Evolutionary conservation across 2,797 vertebrate genomes (phyloP), one percentile per base, ranked within the genome.

Genomic region (Spheniscus humboldti): DNA sequence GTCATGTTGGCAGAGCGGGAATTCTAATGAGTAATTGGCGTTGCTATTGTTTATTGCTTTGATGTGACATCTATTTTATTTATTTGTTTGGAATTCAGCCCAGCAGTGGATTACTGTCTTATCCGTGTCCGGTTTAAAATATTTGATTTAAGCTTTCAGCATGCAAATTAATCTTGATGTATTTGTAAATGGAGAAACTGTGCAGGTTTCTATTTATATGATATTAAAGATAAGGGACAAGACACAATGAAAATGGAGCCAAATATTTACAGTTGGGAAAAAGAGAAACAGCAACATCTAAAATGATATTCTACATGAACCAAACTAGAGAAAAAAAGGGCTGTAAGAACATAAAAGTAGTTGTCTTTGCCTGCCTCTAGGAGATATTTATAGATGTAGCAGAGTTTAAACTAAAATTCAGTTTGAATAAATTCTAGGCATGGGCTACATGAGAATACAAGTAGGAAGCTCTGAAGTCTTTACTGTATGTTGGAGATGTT

Each of bases 121-220:
- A 95, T 87, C 94, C 72, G 13, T 71, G 94, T 85, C 94, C 22
- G 13, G 79, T 90, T 96, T 96, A 96, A 97, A 97, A 97, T 87
- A 96, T 94, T 96, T 90, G 91, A 97, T 96, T 97, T 90, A 89
- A 97, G 88, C 96, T 95, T 94, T 96, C 96, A 88, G 91, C 93
- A 92, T 96, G 96, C 95, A 98, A 97, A 98, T 96, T 92, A 97
- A 96, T 96, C 79, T 96, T 80, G 11, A 18, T 81, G 79, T 85
- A 59, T 92, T 97, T 91, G 73, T 92, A 91, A 95, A 93, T 31
- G 82, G 94, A 94, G 85, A 72, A 81, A 67, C 84, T 45, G 35
- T 33, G 57, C 96, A 91, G 71, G 74, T 56, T 92, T 97, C 96
- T 97, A 80, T 95, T 96, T 90, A 96, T 95, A 47, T 82, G 73